Percentiles rank a stretch among this genome's conserved stretches.
Conservation (phyloP, 2,888 invertebrate genomes). For the Coleophora flavipennella region DNA sequence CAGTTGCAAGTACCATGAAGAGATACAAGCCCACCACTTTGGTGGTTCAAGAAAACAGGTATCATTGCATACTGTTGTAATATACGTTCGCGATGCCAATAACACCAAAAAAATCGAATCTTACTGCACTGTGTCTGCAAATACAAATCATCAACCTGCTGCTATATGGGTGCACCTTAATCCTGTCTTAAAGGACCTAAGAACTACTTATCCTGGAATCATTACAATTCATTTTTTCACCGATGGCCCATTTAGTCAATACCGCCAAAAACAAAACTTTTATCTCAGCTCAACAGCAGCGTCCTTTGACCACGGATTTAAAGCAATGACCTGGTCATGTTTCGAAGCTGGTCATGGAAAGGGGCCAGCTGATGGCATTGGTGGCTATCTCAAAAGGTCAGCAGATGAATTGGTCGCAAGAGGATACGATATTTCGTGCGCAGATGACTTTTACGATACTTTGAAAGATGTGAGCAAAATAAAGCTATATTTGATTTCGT, state of each 20-base stretch:
- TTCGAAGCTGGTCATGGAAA: conserved; percentile 14
- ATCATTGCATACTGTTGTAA: neutral
- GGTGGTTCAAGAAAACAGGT: neutral
- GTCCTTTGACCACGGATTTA: conserved; percentile 12
- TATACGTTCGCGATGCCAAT: neutral
- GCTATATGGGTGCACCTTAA: conserved; percentile 39
- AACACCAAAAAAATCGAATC: conserved; percentile 3
- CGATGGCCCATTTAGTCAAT: conserved; percentile 27
- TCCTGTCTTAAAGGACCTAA: conserved; percentile 18
- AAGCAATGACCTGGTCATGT: conserved; percentile 9
- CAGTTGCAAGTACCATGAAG: neutral
- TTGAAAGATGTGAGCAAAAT: conserved; percentile 4
- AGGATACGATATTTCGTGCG: conserved; percentile 5
- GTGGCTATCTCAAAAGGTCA: conserved; percentile 9
- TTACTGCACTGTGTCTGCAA: conserved; percentile 27
- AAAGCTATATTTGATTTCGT: conserved; percentile 2
- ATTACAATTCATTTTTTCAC: conserved; percentile 28
- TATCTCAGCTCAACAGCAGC: conserved; percentile 18
- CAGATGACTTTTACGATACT: conserved; percentile 2
- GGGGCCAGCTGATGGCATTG: conserved; percentile 15
- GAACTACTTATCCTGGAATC: conserved; percentile 9
- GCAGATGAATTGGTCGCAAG: conserved; percentile 5
- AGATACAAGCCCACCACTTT: neutral
- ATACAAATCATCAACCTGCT: conserved; percentile 28
- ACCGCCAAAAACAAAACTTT: conserved; percentile 27